Evolutionary conservation across 2,797 vertebrate species (phyloP).

Genomic region (Trachops cirrhosus): DNA sequence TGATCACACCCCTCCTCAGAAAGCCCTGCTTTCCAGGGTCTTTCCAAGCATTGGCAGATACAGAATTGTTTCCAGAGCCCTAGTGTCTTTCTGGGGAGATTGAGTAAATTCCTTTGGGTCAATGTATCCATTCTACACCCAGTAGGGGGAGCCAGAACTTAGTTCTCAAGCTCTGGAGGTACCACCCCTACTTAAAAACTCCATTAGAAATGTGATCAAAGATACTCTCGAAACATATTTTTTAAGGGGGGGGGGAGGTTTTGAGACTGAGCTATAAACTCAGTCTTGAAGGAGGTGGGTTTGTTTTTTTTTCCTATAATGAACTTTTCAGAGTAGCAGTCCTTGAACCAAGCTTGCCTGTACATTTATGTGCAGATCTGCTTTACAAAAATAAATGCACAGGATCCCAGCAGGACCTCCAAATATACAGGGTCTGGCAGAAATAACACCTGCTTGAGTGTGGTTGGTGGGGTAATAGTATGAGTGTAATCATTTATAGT

Average conservation of each 20-base stretch:
- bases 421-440: background rate
- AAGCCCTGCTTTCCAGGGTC: background rate
- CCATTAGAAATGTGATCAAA: background rate
- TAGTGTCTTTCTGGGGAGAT: background rate
- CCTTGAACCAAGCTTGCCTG: background rate
- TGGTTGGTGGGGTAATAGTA: too few relatives aligned
- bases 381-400: background rate
- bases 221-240: background rate
- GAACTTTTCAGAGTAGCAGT: background rate
- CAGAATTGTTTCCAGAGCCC: background rate
- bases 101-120: background rate
- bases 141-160: conserved; percentile 65
- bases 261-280: background rate
- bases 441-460: too few relatives aligned
- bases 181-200: background rate
- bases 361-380: background rate
- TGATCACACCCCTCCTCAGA: background rate
- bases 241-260: background rate
- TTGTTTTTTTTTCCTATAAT: background rate
- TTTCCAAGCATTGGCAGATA: background rate
- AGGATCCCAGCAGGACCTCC: background rate
- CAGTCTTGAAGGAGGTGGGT: background rate
- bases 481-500: too few relatives aligned
- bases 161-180: background rate
- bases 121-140: background rate